Evolutionary conservation across 2,113 vertebrate genomes (phyloP).

Genomic region (Coracopsis vasa): DNA sequence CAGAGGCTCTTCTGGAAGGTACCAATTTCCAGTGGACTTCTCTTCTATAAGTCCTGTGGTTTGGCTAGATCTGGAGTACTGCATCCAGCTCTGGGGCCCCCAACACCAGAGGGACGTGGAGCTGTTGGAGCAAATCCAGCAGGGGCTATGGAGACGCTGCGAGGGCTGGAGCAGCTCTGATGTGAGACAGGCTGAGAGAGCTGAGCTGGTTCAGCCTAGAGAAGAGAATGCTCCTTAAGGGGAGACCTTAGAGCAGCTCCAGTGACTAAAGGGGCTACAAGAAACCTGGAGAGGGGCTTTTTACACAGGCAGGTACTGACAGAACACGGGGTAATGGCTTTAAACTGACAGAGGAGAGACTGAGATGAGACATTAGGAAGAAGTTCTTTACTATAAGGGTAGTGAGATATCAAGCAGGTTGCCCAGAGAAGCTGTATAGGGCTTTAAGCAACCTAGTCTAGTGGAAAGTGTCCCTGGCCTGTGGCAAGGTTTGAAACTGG

Average conservation of each 20-base stretch:
- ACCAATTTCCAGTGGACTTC: neutral
- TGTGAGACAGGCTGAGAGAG: neutral
- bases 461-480: neutral
- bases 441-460: neutral
- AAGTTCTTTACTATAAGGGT: neutral
- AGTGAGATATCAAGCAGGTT: neutral
- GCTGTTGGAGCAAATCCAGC: neutral
- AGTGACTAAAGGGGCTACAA: neutral
- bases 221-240: neutral
- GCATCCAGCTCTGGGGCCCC: neutral
- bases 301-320: neutral
- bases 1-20: neutral
- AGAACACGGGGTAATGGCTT: neutral
- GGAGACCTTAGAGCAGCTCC: neutral
- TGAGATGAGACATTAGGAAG: neutral
- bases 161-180: neutral
- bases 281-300: neutral
- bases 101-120: neutral
- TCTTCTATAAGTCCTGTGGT: neutral
- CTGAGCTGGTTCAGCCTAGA: neutral
- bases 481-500: neutral
- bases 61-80: neutral
- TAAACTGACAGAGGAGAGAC: neutral
- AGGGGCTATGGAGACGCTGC: neutral
- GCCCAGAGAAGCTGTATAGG: neutral